Evolutionary conservation across 2,797 vertebrate genomes (phyloP).

Genomic region (Novumbra hubbsi): DNA sequence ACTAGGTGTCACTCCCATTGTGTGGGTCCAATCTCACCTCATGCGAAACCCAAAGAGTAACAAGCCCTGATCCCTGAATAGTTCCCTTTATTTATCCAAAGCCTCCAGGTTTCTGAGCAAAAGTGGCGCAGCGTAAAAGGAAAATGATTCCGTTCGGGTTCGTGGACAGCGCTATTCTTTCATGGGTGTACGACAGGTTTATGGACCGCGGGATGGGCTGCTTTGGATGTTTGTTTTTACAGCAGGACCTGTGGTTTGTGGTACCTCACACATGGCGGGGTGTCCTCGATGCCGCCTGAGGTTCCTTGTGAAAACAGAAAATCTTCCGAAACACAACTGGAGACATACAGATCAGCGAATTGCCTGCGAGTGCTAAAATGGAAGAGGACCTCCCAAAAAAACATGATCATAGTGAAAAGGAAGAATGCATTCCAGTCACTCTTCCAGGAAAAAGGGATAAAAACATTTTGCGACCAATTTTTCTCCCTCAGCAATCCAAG

Average conservation of each 20-base stretch:
- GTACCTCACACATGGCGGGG: background rate
- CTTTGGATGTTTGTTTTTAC: slow-evolving; percentile 15
- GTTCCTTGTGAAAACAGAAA: slow-evolving; percentile 20
- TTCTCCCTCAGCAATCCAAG: background rate
- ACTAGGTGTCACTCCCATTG: too few relatives aligned
- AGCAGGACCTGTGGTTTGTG: slow-evolving; percentile 13
- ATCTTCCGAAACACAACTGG: slow-evolving; percentile 11
- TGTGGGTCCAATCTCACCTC: too few relatives aligned
- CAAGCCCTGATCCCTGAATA: background rate
- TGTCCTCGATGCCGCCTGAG: background rate
- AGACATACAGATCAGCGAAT: slow-evolving; percentile 20
- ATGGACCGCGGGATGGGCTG: slow-evolving; percentile 16
- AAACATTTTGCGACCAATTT: background rate
- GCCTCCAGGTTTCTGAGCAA: too few relatives aligned
- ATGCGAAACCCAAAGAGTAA: too few relatives aligned
- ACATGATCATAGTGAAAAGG: too few relatives aligned
- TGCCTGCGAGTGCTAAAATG: slow-evolving; percentile 17
- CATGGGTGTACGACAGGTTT: slow-evolving; percentile 7
- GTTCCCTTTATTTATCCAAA: background rate
- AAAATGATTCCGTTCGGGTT: background rate
- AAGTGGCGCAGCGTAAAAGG: background rate
- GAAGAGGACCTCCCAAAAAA: background rate
- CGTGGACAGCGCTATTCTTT: background rate
- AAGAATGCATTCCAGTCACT: background rate
- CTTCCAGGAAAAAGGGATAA: slow-evolving; percentile 9